Conservation (phyloP, 2,888 invertebrate genomes). For the Charanyca ferruginea region DNA sequence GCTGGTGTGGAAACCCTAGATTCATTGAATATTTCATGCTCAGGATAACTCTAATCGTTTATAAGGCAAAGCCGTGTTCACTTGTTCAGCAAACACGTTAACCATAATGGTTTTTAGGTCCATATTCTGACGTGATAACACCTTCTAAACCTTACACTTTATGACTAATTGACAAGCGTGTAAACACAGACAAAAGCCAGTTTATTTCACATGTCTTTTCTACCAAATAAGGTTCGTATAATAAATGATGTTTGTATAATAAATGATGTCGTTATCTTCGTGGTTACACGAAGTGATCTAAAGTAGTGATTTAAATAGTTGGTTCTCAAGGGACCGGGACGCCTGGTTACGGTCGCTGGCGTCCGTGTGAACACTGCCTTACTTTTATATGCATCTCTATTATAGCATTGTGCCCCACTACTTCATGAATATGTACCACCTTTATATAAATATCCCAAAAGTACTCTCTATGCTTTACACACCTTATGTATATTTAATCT, state of each 20-base stretch:
- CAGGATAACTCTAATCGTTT: too few relatives aligned
- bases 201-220: constrained; percentile 27
- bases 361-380: constrained; percentile 63
- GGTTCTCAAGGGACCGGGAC: constrained; percentile 63
- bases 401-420: constrained; percentile 25
- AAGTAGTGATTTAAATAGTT: constrained; percentile 54
- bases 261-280: constrained; percentile 39
- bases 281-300: constrained; percentile 27
- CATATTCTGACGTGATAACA: constrained; percentile 1
- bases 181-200: constrained; percentile 25
- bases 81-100: too few relatives aligned
- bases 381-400: constrained; percentile 33
- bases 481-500: constrained; percentile 9
- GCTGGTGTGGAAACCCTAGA: not conserved
- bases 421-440: constrained; percentile 26
- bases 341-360: constrained; percentile 56
- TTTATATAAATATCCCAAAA: constrained; percentile 5
- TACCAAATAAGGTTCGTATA: constrained; percentile 39
- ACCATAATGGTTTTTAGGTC: not conserved
- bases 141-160: not conserved
- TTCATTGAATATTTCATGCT: not conserved
- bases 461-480: not conserved
- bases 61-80: not conserved
- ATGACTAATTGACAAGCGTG: constrained; percentile 21
- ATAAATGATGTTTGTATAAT: constrained; percentile 47